These are phyloP conservation scores for Ypsolopha sequella DNA, from an alignment of 2,888 invertebrate species.

Conservation along the genomic window DNA sequence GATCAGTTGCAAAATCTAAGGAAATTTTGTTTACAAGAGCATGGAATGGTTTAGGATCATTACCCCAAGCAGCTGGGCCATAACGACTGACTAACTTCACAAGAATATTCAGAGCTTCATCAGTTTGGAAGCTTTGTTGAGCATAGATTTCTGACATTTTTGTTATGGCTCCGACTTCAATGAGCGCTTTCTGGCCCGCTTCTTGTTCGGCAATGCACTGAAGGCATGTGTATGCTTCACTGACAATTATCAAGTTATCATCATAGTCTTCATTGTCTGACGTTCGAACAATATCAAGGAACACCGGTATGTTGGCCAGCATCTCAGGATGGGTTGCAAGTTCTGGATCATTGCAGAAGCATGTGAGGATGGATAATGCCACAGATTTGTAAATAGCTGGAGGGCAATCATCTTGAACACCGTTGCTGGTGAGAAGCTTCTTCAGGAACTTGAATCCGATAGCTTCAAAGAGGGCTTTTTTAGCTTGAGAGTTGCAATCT, in stretches of 20 bases:
- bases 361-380: slow-evolving; percentile 87
- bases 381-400: slow-evolving; percentile 92
- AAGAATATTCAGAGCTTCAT: slow-evolving; percentile 86
- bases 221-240: slow-evolving; percentile 87
- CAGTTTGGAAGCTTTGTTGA: slow-evolving; percentile 90
- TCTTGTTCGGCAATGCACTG: slow-evolving; percentile 84
- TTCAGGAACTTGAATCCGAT: slow-evolving; percentile 90
- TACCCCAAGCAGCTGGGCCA: slow-evolving; percentile 82
- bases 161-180: slow-evolving; percentile 81
- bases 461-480: slow-evolving; percentile 87
- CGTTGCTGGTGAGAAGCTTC: slow-evolving; percentile 80
- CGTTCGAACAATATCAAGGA: slow-evolving; percentile 86
- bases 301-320: slow-evolving; percentile 84
- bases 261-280: slow-evolving; percentile 88
- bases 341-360: slow-evolving; percentile 86
- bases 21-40: slow-evolving; percentile 86
- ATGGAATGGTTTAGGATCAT: slow-evolving; percentile 83
- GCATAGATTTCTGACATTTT: slow-evolving; percentile 90
- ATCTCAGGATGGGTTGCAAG: slow-evolving; percentile 87
- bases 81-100: slow-evolving; percentile 80
- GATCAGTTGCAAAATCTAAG: slow-evolving; percentile 89
- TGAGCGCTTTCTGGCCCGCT: slow-evolving; percentile 83
- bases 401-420: slow-evolving; percentile 89
- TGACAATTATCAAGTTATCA: slow-evolving; percentile 87
- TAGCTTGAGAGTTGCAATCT: slow-evolving; percentile 82